These are phyloP conservation scores for Chrysolina haemoptera DNA, from an alignment of 2,888 invertebrate genomes.

Conservation along the genomic window DNA sequence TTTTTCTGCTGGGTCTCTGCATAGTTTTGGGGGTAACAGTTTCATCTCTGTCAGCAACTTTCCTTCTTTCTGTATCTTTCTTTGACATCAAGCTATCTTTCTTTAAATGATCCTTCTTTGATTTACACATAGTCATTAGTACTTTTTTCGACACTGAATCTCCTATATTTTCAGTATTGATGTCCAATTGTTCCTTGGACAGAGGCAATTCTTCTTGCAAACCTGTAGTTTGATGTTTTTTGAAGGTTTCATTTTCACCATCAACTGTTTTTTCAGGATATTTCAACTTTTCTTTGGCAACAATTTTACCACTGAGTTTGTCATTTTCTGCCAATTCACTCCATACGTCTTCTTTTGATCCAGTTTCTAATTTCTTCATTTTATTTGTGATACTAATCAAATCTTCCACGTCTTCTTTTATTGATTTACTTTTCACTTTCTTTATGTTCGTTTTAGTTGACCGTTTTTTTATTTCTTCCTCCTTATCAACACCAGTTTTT, in stretches of 20 bases:
- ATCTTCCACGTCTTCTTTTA: slow-evolving; percentile 24
- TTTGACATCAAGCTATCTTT: slow-evolving; percentile 37
- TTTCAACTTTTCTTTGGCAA: neutral
- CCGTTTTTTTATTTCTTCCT: slow-evolving; percentile 19
- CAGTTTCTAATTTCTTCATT: slow-evolving; percentile 26
- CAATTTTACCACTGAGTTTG: neutral
- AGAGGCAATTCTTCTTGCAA: neutral
- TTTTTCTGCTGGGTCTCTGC: slow-evolving; percentile 77
- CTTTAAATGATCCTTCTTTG: slow-evolving; percentile 50
- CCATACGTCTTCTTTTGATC: neutral
- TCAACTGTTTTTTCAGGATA: neutral
- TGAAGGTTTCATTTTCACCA: slow-evolving; percentile 3
- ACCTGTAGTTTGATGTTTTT: slow-evolving; percentile 29
- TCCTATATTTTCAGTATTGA: slow-evolving; percentile 19
- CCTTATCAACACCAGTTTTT: neutral
- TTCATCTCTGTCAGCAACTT: slow-evolving; percentile 35
- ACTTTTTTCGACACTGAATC: slow-evolving; percentile 38
- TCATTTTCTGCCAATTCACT: neutral
- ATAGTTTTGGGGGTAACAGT: slow-evolving; percentile 25
- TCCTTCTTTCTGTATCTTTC: slow-evolving; percentile 34
- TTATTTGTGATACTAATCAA: slow-evolving; percentile 22
- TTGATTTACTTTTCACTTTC: slow-evolving; percentile 16
- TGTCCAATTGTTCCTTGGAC: neutral
- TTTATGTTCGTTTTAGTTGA: neutral
- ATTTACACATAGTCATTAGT: slow-evolving; percentile 42